phyloP scores from a whole-genome alignment of 2,888 invertebrate species.

The Drosophila prolongata region DNA sequence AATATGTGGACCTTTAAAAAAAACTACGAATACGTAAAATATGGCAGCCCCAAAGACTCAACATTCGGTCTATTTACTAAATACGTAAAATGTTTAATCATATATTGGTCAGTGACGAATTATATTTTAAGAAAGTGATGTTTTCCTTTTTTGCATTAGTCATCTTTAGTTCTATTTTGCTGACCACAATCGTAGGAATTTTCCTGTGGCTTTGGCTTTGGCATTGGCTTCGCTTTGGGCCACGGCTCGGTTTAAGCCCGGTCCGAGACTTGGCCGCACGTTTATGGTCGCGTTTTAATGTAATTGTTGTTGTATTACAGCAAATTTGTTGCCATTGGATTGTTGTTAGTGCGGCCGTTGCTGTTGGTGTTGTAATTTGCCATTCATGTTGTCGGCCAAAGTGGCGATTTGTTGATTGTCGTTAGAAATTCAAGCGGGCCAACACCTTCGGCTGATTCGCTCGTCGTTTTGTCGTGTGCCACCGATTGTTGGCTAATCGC shows the following conservation, averaged over 20 bases:
- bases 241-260: constrained; percentile 51
- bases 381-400: constrained; percentile 75
- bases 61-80: too few relatives aligned
- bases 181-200: constrained; percentile 9
- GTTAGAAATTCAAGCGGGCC: constrained; percentile 52
- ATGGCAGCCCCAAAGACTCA: too few relatives aligned
- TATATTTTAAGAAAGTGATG: not conserved
- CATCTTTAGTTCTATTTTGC: not conserved
- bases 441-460: constrained; percentile 62
- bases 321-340: constrained; percentile 71
- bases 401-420: constrained; percentile 70
- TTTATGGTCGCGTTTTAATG: constrained; percentile 81
- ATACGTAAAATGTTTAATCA: too few relatives aligned
- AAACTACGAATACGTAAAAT: too few relatives aligned
- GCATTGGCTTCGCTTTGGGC: constrained; percentile 52
- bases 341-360: constrained; percentile 45
- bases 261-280: constrained; percentile 57
- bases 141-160: not conserved
- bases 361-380: constrained; percentile 67
- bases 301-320: constrained; percentile 82
- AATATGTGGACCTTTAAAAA: too few relatives aligned
- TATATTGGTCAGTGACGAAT: not conserved
- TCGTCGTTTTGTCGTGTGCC: constrained; percentile 71
- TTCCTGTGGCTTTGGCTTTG: constrained; percentile 35
- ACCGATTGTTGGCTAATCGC: constrained; percentile 26